Percentiles rank a stretch among this genome's conserved stretches.
Conservation (phyloP, 2,113 vertebrate species). For the Gallinago media region DNA sequence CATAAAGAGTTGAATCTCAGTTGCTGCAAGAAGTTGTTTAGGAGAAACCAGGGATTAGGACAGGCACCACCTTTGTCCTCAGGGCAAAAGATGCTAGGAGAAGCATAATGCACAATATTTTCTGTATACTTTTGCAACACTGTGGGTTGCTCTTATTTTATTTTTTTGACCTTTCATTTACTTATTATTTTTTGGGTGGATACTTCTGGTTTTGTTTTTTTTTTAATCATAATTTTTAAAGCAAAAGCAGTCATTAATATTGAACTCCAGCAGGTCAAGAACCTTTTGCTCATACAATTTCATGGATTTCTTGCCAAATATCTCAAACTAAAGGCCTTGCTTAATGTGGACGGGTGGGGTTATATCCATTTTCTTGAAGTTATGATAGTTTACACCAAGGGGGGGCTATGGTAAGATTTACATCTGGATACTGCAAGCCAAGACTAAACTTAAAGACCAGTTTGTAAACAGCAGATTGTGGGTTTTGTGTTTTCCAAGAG, state of each 20-base stretch:
- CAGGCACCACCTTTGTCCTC: neutral
- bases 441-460: neutral
- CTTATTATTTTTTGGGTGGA: neutral
- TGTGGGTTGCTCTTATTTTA: neutral
- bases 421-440: neutral
- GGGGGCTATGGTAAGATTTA: neutral
- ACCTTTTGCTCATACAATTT: neutral
- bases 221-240: neutral
- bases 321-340: neutral
- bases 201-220: neutral
- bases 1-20: neutral
- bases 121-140: neutral
- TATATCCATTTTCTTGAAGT: neutral
- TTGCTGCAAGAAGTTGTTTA: neutral
- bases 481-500: neutral
- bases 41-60: neutral
- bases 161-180: neutral
- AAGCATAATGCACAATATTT: neutral
- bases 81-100: neutral
- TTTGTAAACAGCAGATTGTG: neutral
- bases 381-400: neutral
- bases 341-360: neutral
- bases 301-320: neutral
- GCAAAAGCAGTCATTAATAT: neutral
- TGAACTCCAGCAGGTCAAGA: neutral